Evolutionary conservation across 1,140 invertebrate species (phyloP).

Genomic region (Wasmannia auropunctata): DNA sequence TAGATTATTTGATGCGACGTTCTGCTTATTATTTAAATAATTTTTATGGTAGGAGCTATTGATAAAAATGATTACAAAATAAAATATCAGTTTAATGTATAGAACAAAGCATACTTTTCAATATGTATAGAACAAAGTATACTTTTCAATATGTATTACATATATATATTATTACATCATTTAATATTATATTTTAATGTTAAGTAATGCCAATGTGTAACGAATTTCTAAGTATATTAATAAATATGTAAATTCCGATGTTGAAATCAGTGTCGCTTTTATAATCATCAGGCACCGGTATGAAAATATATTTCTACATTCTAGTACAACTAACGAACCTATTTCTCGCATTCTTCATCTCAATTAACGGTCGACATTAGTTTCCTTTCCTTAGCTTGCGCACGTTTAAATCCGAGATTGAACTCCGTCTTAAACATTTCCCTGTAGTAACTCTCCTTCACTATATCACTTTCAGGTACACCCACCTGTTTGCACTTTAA

Average conservation of each 20-base stretch:
- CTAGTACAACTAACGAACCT: background rate
- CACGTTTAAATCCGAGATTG: conserved; percentile 73
- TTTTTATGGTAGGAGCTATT: background rate
- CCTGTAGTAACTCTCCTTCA: conserved; percentile 75
- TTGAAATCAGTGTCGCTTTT: background rate
- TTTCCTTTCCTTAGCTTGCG: conserved; percentile 29
- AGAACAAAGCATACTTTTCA: background rate
- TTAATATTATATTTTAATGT: background rate
- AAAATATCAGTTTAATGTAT: background rate
- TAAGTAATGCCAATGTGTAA: background rate
- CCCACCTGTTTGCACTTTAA: conserved; percentile 67
- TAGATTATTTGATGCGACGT: background rate
- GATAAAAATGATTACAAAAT: background rate
- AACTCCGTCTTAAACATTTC: conserved; percentile 77
- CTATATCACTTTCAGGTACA: conserved; percentile 69
- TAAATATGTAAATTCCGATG: background rate
- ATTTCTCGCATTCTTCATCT: background rate
- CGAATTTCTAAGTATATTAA: background rate
- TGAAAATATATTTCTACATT: background rate
- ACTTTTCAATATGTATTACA: too few relatives aligned
- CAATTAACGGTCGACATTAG: background rate
- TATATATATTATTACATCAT: background rate
- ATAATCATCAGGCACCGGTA: background rate
- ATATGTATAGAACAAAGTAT: too few relatives aligned
- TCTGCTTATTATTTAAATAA: background rate